Evolutionary conservation across 2,888 invertebrate genomes (phyloP).

Genomic region (Xylota sylvarum): DNA sequence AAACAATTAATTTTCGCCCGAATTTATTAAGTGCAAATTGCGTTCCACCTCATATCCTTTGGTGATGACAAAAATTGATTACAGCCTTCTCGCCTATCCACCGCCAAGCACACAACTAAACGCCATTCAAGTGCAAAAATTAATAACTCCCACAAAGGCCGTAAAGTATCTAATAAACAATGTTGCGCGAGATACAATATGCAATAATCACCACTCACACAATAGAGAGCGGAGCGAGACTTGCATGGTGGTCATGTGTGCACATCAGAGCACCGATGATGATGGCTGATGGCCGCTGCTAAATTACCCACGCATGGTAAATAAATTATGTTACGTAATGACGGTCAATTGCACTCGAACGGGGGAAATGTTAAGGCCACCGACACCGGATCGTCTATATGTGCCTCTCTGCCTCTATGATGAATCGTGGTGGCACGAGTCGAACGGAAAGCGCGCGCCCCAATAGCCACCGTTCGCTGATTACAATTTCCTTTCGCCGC

Average conservation of each 20-base stretch:
- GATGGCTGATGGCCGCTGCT: constrained; percentile 32
- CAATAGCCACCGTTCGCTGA: constrained; percentile 23
- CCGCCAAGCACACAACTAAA: not conserved
- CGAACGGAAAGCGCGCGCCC: constrained; percentile 7
- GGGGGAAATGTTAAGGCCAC: constrained; percentile 23
- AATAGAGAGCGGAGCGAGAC: not conserved
- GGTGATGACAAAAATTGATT: not conserved
- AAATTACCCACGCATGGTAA: constrained; percentile 61
- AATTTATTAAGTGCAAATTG: not conserved
- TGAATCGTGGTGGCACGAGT: constrained; percentile 48
- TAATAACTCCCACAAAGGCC: constrained; percentile 39
- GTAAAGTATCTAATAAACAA: constrained; percentile 44
- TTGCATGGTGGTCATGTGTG: constrained; percentile 37
- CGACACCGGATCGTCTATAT: not conserved
- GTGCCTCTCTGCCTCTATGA: constrained; percentile 3
- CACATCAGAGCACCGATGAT: constrained; percentile 5
- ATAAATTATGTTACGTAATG: constrained; percentile 60
- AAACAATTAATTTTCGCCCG: not conserved
- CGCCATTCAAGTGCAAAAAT: constrained; percentile 54
- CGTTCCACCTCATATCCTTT: not conserved
- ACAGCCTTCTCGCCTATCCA: not conserved
- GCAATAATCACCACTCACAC: constrained; percentile 27
- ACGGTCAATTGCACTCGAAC: constrained; percentile 50
- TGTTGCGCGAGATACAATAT: constrained; percentile 27
- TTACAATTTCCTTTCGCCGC: constrained; percentile 47